Evolutionary conservation across 37 sponge, comb jelly and placozoan genomes (phyloP), one percentile per base, ranked within the genome.

Genomic region (Diacarnus erythraeanus): DNA sequence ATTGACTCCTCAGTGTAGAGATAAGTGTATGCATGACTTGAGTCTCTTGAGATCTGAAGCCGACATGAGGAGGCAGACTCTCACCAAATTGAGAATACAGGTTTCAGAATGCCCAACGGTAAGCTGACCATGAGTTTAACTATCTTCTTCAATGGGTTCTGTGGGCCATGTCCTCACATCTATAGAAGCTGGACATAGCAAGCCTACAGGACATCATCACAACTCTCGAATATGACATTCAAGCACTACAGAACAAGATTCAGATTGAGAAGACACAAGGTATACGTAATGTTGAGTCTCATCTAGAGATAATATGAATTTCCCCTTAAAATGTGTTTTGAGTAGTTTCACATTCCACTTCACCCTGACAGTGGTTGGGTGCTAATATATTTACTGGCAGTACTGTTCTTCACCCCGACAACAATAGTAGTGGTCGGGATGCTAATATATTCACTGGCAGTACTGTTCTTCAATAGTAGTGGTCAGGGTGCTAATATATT

Each of bases 51-150:
- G 60, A 18, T 25, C 57, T 27, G 59, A 58, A 5, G 44, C 37
- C 41, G 61, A 59, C 37, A 12, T 0, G 26, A 80, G 38, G 21
- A 69, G 56, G 39, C 61, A 59, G 8, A 33, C 12, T 23, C 60
- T 80, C 56, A 41, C 71, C 29, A 38, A 18, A 38, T 33, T 80
- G 21, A 70, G 81, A 38, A 40, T 80, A n/a, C 61, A 80, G 0
- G 81, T 71, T 15, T 80, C 72, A 25, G 81, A 77, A 2, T 42
- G 64, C n/a, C 65, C 77, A 38, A 65, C 77, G 2, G 77, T 77
- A 30, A 77, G 77, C 26, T 5, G 17, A n/a, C 1, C 57, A 29
- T 6, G 6, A 47, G 51, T 47, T 15, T 47, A 47, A 47, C 12
- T 6, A 47, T 12, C 12, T 47, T 15, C 6, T 47, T 47, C 10